Percentiles rank a stretch among this genome's conserved stretches.
Conservation (phyloP, 2,888 invertebrate genomes). For the Leucophora obtusa region DNA sequence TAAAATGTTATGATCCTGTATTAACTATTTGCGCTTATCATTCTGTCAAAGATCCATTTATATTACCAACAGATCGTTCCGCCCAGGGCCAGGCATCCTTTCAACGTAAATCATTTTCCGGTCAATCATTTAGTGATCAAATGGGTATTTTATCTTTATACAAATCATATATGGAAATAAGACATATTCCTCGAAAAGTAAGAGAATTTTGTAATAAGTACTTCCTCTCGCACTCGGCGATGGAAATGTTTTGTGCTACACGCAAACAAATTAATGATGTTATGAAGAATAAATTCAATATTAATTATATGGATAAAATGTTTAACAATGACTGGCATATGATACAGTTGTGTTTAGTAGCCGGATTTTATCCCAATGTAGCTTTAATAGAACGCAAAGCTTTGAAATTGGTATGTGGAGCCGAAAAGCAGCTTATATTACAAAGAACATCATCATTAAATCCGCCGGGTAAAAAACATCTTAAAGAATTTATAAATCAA, state of each 20-base stretch:
- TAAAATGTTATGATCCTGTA: constrained; percentile 95
- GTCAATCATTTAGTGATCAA: constrained; percentile 92
- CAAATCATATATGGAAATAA: constrained; percentile 86
- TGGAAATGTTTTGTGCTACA: constrained; percentile 94
- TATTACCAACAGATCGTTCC: constrained; percentile 85
- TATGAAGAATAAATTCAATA: constrained; percentile 81
- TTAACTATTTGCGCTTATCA: constrained; percentile 93
- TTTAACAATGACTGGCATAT: constrained; percentile 84
- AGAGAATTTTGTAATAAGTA: constrained; percentile 69
- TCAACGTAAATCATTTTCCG: constrained; percentile 85
- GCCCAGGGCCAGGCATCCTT: constrained; percentile 81
- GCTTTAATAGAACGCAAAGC: constrained; percentile 85
- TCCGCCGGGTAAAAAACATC: constrained; percentile 68
- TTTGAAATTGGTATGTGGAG: constrained; percentile 83
- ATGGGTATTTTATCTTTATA: constrained; percentile 90
- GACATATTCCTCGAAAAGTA: constrained; percentile 57
- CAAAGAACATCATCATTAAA: constrained; percentile 82
- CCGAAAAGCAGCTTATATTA: constrained; percentile 80
- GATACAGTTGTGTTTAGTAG: constrained; percentile 92
- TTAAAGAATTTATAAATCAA: constrained; percentile 72
- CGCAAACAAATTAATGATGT: constrained; percentile 91
- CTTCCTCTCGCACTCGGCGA: constrained; percentile 81
- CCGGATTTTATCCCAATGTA: constrained; percentile 94
- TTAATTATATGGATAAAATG: constrained; percentile 84
- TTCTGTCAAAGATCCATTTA: constrained; percentile 88